Evolutionary conservation across 2,888 invertebrate species (phyloP).

Genomic region (Acronicta leporina): DNA sequence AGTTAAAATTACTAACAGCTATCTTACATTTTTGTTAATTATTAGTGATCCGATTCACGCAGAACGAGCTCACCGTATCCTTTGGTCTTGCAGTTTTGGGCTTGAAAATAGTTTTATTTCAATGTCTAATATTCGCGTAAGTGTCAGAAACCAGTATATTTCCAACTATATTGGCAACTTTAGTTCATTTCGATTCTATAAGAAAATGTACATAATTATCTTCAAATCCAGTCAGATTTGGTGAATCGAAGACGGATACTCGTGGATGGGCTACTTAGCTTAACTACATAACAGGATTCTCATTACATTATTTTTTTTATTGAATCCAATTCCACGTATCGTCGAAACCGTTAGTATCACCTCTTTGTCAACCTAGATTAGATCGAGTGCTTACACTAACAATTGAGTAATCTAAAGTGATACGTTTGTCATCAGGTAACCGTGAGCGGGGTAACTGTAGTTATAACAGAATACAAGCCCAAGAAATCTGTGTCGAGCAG

Average conservation of each 20-base stretch:
- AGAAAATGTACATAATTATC: too few relatives aligned
- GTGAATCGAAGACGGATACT: background rate
- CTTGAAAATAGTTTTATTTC: too few relatives aligned
- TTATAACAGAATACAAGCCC: slow-evolving; percentile 98
- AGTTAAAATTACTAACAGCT: too few relatives aligned
- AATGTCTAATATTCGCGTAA: too few relatives aligned
- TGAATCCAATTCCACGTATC: slow-evolving; percentile 23
- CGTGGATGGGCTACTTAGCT: background rate
- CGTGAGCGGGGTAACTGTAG: slow-evolving; percentile 98
- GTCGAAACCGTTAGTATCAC: slow-evolving; percentile 32
- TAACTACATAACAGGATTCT: slow-evolving; percentile 29
- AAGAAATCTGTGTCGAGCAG: slow-evolving; percentile 89
- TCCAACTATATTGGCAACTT: too few relatives aligned
- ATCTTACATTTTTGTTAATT: too few relatives aligned
- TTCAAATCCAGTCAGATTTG: background rate
- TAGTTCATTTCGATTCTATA: too few relatives aligned
- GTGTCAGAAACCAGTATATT: too few relatives aligned
- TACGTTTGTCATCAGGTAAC: slow-evolving; percentile 87
- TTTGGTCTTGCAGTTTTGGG: too few relatives aligned
- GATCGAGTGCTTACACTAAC: slow-evolving; percentile 23
- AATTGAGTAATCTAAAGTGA: slow-evolving; percentile 43
- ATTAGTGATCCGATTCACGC: too few relatives aligned
- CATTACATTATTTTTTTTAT: slow-evolving; percentile 20
- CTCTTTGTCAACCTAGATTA: slow-evolving; percentile 43
- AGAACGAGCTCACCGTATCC: too few relatives aligned